Percentiles rank a stretch among this genome's conserved stretches.
phyloP scores from a whole-genome alignment of 2,113 vertebrate genomes.

The Grus americana region DNA sequence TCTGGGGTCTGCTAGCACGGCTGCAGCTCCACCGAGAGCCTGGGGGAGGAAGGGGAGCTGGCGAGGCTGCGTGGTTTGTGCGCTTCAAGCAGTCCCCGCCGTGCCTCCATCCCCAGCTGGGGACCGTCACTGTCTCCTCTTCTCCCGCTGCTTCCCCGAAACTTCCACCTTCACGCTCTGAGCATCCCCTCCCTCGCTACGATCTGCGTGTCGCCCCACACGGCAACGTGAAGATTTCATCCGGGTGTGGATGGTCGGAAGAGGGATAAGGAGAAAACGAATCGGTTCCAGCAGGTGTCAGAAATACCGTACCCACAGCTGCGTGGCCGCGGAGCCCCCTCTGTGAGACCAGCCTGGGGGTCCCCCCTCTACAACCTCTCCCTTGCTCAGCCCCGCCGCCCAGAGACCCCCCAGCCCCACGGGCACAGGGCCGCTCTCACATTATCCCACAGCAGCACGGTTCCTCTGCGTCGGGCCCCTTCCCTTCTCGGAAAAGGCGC shows the following conservation, averaged over 20 bases:
- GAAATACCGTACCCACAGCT: neutral
- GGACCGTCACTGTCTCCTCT: neutral
- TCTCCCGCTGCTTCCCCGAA: neutral
- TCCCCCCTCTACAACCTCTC: neutral
- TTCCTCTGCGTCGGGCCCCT: neutral
- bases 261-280: neutral
- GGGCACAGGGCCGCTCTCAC: neutral
- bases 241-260: neutral
- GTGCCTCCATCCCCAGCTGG: neutral
- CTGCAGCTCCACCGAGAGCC: too few species aligned
- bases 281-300: too few species aligned
- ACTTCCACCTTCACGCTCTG: neutral
- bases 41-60: neutral
- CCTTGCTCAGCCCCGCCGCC: neutral
- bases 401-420: neutral
- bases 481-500: neutral
- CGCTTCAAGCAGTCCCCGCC: too few species aligned
- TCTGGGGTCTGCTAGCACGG: too few species aligned
- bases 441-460: neutral
- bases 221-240: neutral
- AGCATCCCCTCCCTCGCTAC: neutral
- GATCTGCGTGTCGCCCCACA: neutral
- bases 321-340: neutral
- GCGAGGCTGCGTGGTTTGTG: neutral
- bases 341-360: neutral